A percentile compares a stretch with the other conserved stretches of the same genome.
Evolutionary conservation across 1,140 invertebrate genomes (phyloP).

Genomic region (Tetragonula clypearis): DNA sequence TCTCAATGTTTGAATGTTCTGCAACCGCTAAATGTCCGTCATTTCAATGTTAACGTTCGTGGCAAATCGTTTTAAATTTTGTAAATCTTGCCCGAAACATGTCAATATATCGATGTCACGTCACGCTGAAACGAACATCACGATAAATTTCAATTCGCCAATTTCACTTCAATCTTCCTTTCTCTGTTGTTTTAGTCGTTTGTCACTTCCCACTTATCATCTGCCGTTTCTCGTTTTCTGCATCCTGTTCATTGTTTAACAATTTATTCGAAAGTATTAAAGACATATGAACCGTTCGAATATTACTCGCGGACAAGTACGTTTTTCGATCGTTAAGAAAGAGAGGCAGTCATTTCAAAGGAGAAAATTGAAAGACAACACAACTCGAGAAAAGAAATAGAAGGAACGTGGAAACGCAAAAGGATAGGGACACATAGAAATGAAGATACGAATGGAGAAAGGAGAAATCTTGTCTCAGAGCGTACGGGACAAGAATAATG

Average conservation of each 20-base stretch:
- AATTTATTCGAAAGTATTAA: neutral
- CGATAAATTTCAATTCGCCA: neutral
- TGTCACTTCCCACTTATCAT: neutral
- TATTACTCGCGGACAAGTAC: neutral
- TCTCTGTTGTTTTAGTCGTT: neutral
- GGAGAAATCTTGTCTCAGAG: conserved; percentile 22
- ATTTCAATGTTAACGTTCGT: neutral
- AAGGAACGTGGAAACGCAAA: neutral
- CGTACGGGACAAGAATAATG: conserved; percentile 38
- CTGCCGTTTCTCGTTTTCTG: neutral
- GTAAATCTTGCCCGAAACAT: neutral
- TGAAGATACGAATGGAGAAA: conserved; percentile 23
- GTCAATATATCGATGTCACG: neutral
- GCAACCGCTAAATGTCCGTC: neutral
- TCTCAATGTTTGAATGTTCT: neutral
- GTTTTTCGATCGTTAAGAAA: neutral
- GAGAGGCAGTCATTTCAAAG: neutral
- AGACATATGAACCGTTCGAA: neutral
- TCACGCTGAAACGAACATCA: neutral
- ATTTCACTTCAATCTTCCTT: neutral
- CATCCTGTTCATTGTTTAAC: neutral
- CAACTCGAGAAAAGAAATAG: conserved; percentile 15
- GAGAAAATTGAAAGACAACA: conserved; percentile 40
- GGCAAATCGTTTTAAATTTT: neutral
- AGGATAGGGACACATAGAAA: conserved; percentile 33